Evolutionary conservation across 2,797 vertebrate genomes (phyloP).

Genomic region (Cuculus canorus): DNA sequence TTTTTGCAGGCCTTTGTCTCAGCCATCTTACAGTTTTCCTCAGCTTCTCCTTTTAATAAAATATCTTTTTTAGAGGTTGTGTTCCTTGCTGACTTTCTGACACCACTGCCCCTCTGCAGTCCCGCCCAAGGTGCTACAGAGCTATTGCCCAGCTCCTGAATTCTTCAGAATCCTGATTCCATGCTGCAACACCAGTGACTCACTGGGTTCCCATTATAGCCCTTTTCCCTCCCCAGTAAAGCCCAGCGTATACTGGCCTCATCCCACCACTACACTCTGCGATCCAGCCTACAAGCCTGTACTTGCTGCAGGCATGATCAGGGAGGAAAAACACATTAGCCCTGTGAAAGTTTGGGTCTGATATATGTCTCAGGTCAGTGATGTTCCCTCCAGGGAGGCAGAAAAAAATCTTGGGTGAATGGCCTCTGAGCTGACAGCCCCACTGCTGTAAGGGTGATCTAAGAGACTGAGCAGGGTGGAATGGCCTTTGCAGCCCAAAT

Average conservation of each 20-base stretch:
- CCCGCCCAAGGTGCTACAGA: background rate
- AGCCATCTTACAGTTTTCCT: background rate
- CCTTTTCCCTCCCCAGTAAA: background rate
- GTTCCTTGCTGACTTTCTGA: background rate
- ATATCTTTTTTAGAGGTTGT: background rate
- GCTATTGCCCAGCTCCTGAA: background rate
- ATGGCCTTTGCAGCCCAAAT: background rate
- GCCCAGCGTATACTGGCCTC: background rate
- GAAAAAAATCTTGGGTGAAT: background rate
- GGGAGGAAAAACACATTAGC: background rate
- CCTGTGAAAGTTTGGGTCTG: background rate
- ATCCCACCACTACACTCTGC: background rate
- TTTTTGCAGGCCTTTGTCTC: background rate
- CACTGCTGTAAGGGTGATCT: background rate
- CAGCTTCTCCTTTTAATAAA: background rate
- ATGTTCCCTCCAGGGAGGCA: background rate
- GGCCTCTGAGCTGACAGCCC: background rate
- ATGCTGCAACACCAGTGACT: background rate
- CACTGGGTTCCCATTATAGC: background rate
- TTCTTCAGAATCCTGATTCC: background rate
- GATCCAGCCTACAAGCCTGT: background rate
- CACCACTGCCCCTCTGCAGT: background rate
- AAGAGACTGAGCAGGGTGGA: background rate
- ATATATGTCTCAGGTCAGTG: background rate
- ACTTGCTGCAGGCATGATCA: background rate